These are phyloP conservation scores for Helicoverpa assulta DNA, from an alignment of 2,888 invertebrate species.

Conservation along the genomic window DNA sequence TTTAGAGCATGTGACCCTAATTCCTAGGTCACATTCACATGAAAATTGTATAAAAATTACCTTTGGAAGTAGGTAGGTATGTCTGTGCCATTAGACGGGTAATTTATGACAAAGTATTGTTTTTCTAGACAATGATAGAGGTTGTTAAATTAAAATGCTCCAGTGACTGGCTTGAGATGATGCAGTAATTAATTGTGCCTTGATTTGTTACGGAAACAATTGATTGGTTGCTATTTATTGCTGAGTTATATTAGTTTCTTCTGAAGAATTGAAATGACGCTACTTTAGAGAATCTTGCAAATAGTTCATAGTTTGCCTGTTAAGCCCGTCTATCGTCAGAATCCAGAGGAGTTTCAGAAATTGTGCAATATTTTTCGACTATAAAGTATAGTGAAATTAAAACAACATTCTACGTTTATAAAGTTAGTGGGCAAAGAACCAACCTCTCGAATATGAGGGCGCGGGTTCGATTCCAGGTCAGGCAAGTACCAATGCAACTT, in stretches of 20 bases:
- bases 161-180: conserved; percentile 16
- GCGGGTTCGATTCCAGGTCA: too few relatives aligned
- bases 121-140: conserved; percentile 41
- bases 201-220: conserved; percentile 29
- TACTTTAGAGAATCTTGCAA: too few relatives aligned
- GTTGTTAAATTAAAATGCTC: conserved; percentile 11
- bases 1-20: conserved; percentile 27
- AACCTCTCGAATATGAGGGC: too few relatives aligned
- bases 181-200: conserved; percentile 20
- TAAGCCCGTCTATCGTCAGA: too few relatives aligned
- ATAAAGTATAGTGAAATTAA: too few relatives aligned
- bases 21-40: conserved; percentile 17
- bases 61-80: conserved; percentile 11
- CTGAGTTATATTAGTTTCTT: conserved; percentile 7
- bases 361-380: too few relatives aligned
- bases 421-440: too few relatives aligned
- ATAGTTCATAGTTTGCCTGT: too few relatives aligned
- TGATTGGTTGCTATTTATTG: conserved; percentile 22
- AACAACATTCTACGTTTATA: not conserved
- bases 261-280: not conserved
- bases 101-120: conserved; percentile 49
- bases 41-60: conserved; percentile 25
- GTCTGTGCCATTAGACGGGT: conserved; percentile 9
- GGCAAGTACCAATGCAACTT: too few relatives aligned
- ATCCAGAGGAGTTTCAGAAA: too few relatives aligned